Conservation (phyloP, 2,888 invertebrate genomes). For the Caradrina kadenii region DNA sequence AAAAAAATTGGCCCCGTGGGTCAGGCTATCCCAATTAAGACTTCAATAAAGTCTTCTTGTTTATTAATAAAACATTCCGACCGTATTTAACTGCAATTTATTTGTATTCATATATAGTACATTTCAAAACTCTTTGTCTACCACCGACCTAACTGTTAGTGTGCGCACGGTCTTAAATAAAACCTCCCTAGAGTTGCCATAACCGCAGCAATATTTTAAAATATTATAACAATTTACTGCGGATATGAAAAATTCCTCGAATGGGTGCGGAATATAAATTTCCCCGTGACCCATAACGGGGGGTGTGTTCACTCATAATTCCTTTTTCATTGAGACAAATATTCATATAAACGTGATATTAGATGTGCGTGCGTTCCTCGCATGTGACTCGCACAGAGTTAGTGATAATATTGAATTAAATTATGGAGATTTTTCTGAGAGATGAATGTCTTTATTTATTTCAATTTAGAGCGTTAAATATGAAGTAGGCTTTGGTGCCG, state of each 20-base stretch:
- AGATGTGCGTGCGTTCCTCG: conserved; percentile 78
- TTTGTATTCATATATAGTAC: neutral
- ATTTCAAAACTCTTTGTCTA: too few relatives aligned
- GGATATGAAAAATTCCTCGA: conserved; percentile 84
- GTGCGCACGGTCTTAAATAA: conserved; percentile 14
- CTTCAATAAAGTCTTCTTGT: too few relatives aligned
- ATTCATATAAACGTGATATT: conserved; percentile 83
- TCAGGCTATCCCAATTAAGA: too few relatives aligned
- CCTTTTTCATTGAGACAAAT: conserved; percentile 90
- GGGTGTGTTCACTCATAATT: conserved; percentile 83
- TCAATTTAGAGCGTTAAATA: conserved; percentile 41
- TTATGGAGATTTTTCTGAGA: conserved; percentile 63
- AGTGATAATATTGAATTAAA: conserved; percentile 74
- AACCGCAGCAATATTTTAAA: conserved; percentile 74
- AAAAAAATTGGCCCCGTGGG: too few relatives aligned
- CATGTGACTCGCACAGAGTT: conserved; percentile 76
- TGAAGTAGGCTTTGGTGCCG: conserved; percentile 18
- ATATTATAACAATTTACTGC: conserved; percentile 77
- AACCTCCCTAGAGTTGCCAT: conserved; percentile 59
- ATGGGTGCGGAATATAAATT: conserved; percentile 82
- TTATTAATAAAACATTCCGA: neutral
- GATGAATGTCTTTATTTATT: conserved; percentile 57
- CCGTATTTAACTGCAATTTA: neutral
- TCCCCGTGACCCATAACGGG: conserved; percentile 78
- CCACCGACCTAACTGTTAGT: neutral